Evolutionary conservation across 2,797 vertebrate species (phyloP).

Genomic region (Phrynocephalus guinanensis): DNA sequence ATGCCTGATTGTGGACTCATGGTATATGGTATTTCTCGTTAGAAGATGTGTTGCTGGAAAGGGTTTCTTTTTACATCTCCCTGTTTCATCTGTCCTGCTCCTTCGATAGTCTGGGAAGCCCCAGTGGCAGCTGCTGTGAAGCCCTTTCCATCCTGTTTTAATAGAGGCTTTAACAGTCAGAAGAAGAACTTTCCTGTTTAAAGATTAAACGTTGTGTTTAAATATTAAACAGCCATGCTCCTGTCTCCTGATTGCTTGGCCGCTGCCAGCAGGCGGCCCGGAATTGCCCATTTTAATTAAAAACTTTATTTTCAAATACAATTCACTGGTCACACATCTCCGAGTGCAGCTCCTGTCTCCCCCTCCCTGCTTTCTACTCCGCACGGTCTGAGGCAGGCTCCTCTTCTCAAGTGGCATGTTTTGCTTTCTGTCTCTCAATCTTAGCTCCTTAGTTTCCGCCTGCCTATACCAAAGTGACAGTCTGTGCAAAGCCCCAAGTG

Average conservation of each 20-base stretch:
- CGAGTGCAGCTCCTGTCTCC: constrained; percentile 47
- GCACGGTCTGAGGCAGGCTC: constrained; percentile 22
- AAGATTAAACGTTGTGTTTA: constrained; percentile 78
- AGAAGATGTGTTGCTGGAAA: not conserved
- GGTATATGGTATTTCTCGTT: constrained; percentile 2
- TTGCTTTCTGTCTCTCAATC: constrained; percentile 48
- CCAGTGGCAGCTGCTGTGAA: fast-evolving
- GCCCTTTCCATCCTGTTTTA: constrained; percentile 60
- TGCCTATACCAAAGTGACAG: constrained; percentile 56
- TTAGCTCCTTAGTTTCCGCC: constrained; percentile 34
- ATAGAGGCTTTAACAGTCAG: constrained; percentile 76
- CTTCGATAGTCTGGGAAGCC: constrained; percentile 2
- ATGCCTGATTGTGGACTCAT: not conserved
- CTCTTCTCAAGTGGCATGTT: constrained; percentile 42
- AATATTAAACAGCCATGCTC: constrained; percentile 78
- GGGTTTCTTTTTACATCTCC: constrained; percentile 4
- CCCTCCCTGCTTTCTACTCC: constrained; percentile 64
- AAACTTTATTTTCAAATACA: constrained; percentile 69
- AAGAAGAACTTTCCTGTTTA: constrained; percentile 77
- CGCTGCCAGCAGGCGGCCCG: constrained; percentile 73
- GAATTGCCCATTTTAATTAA: constrained; percentile 77
- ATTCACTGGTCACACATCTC: constrained; percentile 36
- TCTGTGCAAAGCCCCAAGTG: constrained; percentile 72
- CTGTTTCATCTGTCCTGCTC: constrained; percentile 45
- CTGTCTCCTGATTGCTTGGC: constrained; percentile 72